Percentiles rank a stretch among this genome's conserved stretches.
These are phyloP conservation scores for Columba janthina DNA, from an alignment of 2,113 vertebrate genomes.

Conservation along the genomic window DNA sequence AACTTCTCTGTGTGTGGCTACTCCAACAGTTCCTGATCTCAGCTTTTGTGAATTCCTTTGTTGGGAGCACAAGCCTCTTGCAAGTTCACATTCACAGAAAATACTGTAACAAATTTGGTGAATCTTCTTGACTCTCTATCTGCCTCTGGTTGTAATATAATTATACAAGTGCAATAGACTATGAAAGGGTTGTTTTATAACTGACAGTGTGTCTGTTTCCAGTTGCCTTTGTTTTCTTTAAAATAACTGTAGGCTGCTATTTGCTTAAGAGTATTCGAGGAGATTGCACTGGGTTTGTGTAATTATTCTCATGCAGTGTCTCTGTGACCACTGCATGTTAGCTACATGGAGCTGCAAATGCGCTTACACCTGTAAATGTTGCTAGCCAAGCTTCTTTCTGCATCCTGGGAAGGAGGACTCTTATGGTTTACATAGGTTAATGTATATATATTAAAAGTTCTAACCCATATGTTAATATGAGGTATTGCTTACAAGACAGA, in stretches of 20 bases:
- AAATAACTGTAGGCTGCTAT: background rate
- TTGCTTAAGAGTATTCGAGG: background rate
- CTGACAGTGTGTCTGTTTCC: background rate
- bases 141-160: background rate
- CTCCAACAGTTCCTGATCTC: background rate
- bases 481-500: background rate
- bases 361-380: accelerated
- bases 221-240: background rate
- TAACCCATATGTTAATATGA: background rate
- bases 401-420: background rate
- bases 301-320: background rate
- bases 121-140: background rate
- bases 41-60: background rate
- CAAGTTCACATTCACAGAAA: background rate
- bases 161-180: background rate
- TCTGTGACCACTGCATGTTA: background rate
- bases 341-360: background rate
- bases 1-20: background rate
- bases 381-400: background rate
- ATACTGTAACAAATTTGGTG: background rate
- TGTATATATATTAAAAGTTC: background rate
- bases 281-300: background rate
- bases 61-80: background rate
- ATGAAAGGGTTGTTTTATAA: background rate
- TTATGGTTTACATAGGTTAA: background rate